Base-by-base conservation (phyloP, 2,797 vertebrate genomes). In the Takifugu ocellatus region DNA sequence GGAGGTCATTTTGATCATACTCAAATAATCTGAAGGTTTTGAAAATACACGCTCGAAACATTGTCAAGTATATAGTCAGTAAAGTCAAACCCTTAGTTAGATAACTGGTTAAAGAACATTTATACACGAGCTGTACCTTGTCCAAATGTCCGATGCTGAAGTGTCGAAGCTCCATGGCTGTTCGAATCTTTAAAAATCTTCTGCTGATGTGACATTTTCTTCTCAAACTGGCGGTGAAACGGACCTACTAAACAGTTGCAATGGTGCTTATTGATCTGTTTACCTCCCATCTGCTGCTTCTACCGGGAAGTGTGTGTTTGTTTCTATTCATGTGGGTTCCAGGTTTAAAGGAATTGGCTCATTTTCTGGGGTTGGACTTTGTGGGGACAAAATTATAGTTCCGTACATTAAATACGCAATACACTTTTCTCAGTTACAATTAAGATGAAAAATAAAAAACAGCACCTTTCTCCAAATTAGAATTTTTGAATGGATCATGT, bases 251-350 rank as follows among this genome's bases (percentile, higher is more conserved):
- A 25, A 36, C 49, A 45, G 45, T 6, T 69, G 57, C 54, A 8
- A 53, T 56, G 31, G 59, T 31, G 17, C 25, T 3, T 49, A 80
- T 78, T 77, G 83, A 85, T 74, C 69, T 69, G 74, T 76, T 79
- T 78, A 68, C 56, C 51, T 54, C 39, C 33, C 9, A 9, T 33
- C 33, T 10, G 8, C 62, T 63, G 61, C 27, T 63, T 56, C 49
- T 21, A 51, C 50, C 31, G 59, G 46, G 15, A 11, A 33, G 27
- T 29, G 27, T 29, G 27, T 29, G 27, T 6, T 16, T n/a, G 42
- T n/a, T 5, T n/a, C 14, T 43, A 8, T 33, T 7, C 7, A 2
- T 33, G 10, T 33, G 33, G 6, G 33, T 9, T 33, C 7, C 33
- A 33, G 33, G 33, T 8, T 33, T 33, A 11, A 33, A 33, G 8